Conservation (phyloP, 1,140 invertebrate genomes). For the Oscheius sp. region DNA sequence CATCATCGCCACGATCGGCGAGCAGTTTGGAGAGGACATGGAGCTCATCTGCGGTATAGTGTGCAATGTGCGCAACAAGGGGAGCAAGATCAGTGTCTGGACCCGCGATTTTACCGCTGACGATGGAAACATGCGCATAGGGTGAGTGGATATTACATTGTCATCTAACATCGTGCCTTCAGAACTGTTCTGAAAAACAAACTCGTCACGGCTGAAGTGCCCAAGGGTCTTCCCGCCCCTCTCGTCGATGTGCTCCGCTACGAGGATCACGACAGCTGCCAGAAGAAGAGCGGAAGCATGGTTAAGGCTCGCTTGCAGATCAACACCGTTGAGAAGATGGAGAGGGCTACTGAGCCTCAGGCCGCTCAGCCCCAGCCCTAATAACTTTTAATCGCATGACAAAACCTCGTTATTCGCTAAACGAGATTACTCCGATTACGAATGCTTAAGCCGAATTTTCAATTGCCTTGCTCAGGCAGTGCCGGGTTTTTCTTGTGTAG, state of each 20-base stretch:
- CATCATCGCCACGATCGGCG: slow-evolving; percentile 90
- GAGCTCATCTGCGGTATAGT: slow-evolving; percentile 90
- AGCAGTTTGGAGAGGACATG: slow-evolving; percentile 85
- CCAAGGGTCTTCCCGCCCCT: slow-evolving; percentile 16
- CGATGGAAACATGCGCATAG: slow-evolving; percentile 70
- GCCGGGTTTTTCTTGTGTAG: no score
- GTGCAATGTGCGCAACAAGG: slow-evolving; percentile 83
- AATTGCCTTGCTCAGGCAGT: no score
- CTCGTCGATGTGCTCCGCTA: slow-evolving; percentile 40
- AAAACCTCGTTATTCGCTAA: no score
- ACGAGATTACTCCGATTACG: no score
- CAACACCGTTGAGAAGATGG: not conserved
- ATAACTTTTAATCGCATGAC: no score
- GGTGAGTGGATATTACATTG: slow-evolving; percentile 52
- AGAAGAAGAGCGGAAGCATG: slow-evolving; percentile 41
- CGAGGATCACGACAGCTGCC: slow-evolving; percentile 43
- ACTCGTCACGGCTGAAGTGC: slow-evolving; percentile 31
- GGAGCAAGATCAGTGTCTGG: slow-evolving; percentile 80
- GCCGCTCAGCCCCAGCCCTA: not conserved
- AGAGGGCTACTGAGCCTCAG: not conserved
- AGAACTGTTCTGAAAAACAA: slow-evolving; percentile 39
- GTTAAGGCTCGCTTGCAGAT: slow-evolving; percentile 28
- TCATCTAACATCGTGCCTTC: not conserved
- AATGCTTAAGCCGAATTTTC: no score
- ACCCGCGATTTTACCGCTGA: slow-evolving; percentile 77